Conservation (phyloP, 1,140 invertebrate species). For the Orius insidiosus region DNA sequence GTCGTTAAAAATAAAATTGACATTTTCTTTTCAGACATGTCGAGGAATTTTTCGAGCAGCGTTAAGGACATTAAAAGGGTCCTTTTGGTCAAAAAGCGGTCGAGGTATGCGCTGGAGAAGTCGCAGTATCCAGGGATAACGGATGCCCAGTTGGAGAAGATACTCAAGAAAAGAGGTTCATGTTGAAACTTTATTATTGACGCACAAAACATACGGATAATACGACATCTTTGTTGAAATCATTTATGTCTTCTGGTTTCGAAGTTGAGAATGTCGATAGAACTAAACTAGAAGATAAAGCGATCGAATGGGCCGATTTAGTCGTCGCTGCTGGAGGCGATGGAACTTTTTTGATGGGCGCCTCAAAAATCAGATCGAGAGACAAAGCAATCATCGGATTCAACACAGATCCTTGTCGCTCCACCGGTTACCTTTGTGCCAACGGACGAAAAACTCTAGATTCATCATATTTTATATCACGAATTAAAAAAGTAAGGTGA, state of each 20-base stretch:
- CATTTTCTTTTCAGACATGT: too few relatives aligned
- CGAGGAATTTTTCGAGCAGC: too few relatives aligned
- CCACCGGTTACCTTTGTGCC: constrained; percentile 83
- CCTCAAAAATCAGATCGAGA: constrained; percentile 56
- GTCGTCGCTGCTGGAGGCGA: constrained; percentile 93
- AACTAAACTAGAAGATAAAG: constrained; percentile 47
- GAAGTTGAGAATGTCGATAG: constrained; percentile 22
- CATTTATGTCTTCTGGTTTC: constrained; percentile 2
- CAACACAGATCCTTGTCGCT: constrained; percentile 90
- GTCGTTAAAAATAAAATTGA: too few relatives aligned
- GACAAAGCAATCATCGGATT: constrained; percentile 88
- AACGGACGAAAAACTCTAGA: constrained; percentile 47
- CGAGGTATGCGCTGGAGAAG: constrained; percentile 13
- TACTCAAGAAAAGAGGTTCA: constrained; percentile 9
- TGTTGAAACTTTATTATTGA: constrained; percentile 1
- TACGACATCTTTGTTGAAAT: not conserved
- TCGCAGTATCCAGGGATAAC: not conserved
- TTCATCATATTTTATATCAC: not conserved
- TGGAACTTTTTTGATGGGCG: constrained; percentile 90
- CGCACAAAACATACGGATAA: constrained; percentile 3
- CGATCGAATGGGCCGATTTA: constrained; percentile 84
- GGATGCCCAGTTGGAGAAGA: constrained; percentile 5
- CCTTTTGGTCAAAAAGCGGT: constrained; percentile 11
- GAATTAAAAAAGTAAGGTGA: not conserved
- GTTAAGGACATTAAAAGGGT: not conserved